Evolutionary conservation across 2,113 vertebrate species (phyloP).

Genomic region (Xerus inauris): DNA sequence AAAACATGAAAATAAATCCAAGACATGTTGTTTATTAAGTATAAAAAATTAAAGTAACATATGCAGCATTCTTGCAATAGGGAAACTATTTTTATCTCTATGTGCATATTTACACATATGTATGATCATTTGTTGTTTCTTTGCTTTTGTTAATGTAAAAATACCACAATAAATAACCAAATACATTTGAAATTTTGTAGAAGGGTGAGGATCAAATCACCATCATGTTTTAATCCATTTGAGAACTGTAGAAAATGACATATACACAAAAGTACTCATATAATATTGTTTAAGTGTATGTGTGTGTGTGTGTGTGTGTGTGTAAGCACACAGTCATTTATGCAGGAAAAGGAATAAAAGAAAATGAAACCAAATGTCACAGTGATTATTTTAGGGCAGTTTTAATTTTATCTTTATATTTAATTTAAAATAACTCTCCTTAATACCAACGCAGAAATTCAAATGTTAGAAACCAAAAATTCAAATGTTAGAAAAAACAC

Average conservation of each 20-base stretch:
- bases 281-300: background rate
- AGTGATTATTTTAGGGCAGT: conserved; percentile 8
- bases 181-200: background rate
- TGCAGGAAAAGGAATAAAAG: background rate
- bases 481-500: conserved; percentile 5
- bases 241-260: conserved; percentile 4
- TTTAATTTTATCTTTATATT: conserved; percentile 47
- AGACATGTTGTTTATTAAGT: background rate
- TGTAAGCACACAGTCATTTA: background rate
- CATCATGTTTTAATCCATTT: conserved; percentile 3
- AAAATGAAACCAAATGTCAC: conserved; percentile 42
- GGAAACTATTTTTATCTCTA: background rate
- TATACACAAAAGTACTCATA: background rate
- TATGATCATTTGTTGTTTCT: background rate
- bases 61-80: background rate
- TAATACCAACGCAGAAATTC: conserved; percentile 16
- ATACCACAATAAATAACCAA: background rate
- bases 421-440: background rate
- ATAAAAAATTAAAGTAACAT: conserved; percentile 35
- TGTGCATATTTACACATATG: background rate
- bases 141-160: background rate
- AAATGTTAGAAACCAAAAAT: conserved; percentile 4
- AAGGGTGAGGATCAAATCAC: conserved; percentile 10
- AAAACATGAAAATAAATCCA: conserved; percentile 21
- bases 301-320: background rate